These are phyloP conservation scores for Pseudorhombus dupliciocellatus DNA, from an alignment of 2,113 vertebrate genomes.

Conservation along the genomic window DNA sequence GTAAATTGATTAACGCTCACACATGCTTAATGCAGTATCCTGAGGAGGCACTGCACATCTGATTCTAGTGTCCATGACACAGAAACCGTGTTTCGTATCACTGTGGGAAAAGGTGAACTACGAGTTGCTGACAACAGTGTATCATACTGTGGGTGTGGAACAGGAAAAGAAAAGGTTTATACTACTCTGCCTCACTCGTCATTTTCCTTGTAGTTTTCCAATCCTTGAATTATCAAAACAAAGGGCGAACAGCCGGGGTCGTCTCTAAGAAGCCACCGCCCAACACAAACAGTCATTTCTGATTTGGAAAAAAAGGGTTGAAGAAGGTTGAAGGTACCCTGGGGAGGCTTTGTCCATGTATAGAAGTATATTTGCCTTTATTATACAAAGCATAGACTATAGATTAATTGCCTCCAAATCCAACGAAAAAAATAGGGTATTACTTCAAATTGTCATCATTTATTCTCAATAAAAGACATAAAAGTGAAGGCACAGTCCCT, in stretches of 20 bases:
- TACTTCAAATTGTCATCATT: background rate
- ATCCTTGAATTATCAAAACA: background rate
- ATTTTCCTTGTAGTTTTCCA: conserved; percentile 19
- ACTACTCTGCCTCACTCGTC: background rate
- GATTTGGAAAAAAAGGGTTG: background rate
- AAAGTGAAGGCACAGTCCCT: background rate
- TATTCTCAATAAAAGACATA: background rate
- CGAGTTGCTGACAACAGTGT: conserved; percentile 37
- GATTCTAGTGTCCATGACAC: background rate
- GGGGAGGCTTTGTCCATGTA: too few species aligned
- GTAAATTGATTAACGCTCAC: background rate
- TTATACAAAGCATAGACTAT: background rate
- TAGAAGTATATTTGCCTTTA: too few species aligned
- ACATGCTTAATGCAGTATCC: background rate
- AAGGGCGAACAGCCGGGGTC: background rate
- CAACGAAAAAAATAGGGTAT: background rate
- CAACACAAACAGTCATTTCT: conserved; percentile 20
- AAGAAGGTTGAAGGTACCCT: background rate
- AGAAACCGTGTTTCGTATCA: conserved; percentile 46
- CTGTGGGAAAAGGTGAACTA: conserved; percentile 50
- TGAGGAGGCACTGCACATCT: background rate
- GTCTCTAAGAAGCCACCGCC: background rate
- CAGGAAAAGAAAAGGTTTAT: conserved; percentile 2
- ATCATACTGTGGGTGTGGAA: conserved; percentile 35
- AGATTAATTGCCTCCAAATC: too few species aligned